A percentile compares a stretch with the other conserved stretches of the same genome.
phyloP scores from a whole-genome alignment of 2,797 vertebrate genomes.

The Mico argentatus region DNA sequence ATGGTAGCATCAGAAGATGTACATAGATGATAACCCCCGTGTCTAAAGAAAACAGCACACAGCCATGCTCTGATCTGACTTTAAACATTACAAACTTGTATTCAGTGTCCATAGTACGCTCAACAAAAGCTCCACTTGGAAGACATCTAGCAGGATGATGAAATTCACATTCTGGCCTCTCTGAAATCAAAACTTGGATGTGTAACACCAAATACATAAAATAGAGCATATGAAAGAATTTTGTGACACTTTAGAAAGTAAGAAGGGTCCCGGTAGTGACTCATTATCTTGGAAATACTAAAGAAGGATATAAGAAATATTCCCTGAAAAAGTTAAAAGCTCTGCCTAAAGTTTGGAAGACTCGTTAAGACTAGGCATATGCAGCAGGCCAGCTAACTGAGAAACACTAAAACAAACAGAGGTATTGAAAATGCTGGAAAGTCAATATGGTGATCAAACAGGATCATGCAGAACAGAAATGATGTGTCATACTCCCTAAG shows the following conservation, averaged over 20 bases:
- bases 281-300: background rate
- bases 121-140: background rate
- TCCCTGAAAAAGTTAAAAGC: background rate
- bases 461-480: background rate
- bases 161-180: background rate
- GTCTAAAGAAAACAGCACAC: background rate
- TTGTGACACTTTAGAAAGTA: background rate
- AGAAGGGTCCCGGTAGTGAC: background rate
- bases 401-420: background rate
- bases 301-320: background rate
- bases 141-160: background rate
- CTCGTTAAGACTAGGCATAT: background rate
- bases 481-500: background rate
- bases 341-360: background rate
- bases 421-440: background rate
- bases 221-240: background rate
- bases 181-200: constrained; percentile 8
- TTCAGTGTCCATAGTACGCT: background rate
- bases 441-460: background rate
- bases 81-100: background rate
- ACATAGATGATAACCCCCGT: background rate
- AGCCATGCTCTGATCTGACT: constrained; percentile 27
- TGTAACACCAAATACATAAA: background rate
- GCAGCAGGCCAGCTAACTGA: background rate
- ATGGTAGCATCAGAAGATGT: background rate